Evolutionary conservation across 2,888 invertebrate species (phyloP).

Genomic region (Nomada fucata): DNA sequence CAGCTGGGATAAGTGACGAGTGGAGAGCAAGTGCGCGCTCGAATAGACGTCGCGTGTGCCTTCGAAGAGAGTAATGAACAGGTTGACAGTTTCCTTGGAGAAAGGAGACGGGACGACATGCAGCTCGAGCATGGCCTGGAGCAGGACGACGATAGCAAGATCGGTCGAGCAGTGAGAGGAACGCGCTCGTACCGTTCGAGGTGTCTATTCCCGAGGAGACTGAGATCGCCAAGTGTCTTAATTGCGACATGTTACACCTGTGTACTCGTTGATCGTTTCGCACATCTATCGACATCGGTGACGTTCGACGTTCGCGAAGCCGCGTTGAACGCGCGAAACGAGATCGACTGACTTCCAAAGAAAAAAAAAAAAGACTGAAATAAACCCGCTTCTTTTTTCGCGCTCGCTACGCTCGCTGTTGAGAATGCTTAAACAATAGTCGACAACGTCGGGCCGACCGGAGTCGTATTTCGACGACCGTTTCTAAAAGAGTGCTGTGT

Average conservation of each 20-base stretch:
- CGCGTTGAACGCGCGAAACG: conserved; percentile 25
- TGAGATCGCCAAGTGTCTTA: conserved; percentile 69
- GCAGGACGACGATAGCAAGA: conserved; percentile 57
- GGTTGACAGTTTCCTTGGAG: conserved; percentile 51
- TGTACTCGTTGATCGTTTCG: conserved; percentile 7
- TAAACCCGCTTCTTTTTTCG: neutral
- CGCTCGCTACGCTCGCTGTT: neutral
- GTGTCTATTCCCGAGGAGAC: conserved; percentile 9
- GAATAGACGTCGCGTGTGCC: conserved; percentile 44
- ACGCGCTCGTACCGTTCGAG: conserved; percentile 38
- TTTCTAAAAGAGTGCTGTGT: conserved; percentile 68
- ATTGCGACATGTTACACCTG: conserved; percentile 34
- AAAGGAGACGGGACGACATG: conserved; percentile 64
- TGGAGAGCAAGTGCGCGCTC: conserved; percentile 25
- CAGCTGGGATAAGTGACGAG: neutral
- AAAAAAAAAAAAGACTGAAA: neutral
- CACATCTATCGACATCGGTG: conserved; percentile 5
- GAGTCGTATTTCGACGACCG: neutral
- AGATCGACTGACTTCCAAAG: conserved; percentile 1
- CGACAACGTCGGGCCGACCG: neutral
- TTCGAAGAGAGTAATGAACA: conserved; percentile 56
- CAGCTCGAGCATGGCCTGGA: conserved; percentile 53
- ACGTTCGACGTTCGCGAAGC: conserved; percentile 24
- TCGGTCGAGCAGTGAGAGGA: conserved; percentile 62
- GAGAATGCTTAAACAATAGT: neutral